These are phyloP conservation scores for Cheilosia vernalis DNA, from an alignment of 2,888 invertebrate species.

Conservation along the genomic window DNA sequence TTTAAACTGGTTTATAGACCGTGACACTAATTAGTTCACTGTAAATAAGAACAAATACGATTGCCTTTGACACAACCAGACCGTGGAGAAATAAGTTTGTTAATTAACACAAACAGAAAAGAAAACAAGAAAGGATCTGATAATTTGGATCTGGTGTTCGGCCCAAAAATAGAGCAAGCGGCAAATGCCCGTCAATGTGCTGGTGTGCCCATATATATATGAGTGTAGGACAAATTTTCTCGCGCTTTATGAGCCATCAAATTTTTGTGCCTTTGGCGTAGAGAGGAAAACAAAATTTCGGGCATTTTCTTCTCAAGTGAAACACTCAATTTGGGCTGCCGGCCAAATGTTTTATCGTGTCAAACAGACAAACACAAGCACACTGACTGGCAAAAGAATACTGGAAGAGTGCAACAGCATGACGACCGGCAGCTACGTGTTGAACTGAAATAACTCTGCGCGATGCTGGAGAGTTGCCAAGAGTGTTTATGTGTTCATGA, in stretches of 20 bases:
- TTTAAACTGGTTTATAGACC: conserved; percentile 18
- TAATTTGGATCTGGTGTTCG: conserved; percentile 14
- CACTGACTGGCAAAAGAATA: background rate
- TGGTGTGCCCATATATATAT: background rate
- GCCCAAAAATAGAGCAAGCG: conserved; percentile 40
- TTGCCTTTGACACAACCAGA: conserved; percentile 23
- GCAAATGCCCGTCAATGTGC: conserved; percentile 32
- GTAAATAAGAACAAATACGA: conserved; percentile 13
- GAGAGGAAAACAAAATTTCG: background rate
- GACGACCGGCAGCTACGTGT: conserved; percentile 12
- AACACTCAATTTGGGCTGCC: conserved; percentile 20
- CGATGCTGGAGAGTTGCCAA: conserved; percentile 56
- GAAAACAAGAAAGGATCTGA: conserved; percentile 24
- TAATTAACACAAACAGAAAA: conserved; percentile 37
- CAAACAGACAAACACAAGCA: conserved; percentile 34
- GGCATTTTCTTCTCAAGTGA: no score
- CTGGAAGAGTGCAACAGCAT: conserved; percentile 50
- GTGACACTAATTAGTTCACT: conserved; percentile 39
- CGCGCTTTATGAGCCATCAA: conserved; percentile 52
- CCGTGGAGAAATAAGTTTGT: conserved; percentile 34
- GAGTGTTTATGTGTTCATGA: conserved; percentile 1
- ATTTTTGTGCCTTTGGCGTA: conserved; percentile 14
- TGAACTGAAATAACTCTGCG: conserved; percentile 49
- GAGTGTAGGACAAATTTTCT: conserved; percentile 19
- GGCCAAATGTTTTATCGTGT: conserved; percentile 24